Conservation (phyloP, 2,113 vertebrate species). For the Xenopus laevis region DNA sequence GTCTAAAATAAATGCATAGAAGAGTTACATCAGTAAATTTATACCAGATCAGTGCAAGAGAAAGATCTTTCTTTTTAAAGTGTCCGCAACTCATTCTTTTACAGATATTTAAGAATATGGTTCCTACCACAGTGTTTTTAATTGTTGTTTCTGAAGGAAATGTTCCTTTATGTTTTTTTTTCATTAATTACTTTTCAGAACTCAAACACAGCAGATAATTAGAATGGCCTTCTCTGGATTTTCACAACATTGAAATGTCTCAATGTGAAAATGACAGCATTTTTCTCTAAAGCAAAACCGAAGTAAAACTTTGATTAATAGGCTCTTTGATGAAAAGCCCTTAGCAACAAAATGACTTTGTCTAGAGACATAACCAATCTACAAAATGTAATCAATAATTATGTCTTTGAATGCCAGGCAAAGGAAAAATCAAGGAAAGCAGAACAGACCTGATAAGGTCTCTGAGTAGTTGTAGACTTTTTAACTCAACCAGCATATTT, state of each 20-base stretch:
- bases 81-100: too few species aligned
- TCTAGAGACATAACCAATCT: conserved; percentile 14
- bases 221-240: background rate
- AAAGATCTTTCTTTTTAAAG: too few species aligned
- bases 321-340: conserved; percentile 4
- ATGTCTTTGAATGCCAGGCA: conserved; percentile 23
- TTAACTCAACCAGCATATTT: conserved; percentile 12
- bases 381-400: conserved; percentile 28
- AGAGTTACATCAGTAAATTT: too few species aligned
- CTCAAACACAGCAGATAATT: background rate
- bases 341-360: conserved; percentile 23
- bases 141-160: too few species aligned
- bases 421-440: conserved; percentile 4
- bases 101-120: too few species aligned
- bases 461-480: background rate
- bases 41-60: too few species aligned
- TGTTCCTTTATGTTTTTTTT: too few species aligned
- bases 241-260: background rate
- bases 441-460: conserved; percentile 8
- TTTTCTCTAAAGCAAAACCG: background rate
- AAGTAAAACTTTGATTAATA: conserved; percentile 20
- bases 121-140: too few species aligned
- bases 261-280: conserved; percentile 1
- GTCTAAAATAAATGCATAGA: too few species aligned
- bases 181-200: too few species aligned